Evolutionary conservation across 2,113 vertebrate genomes (phyloP).

Genomic region (Narcine bancroftii): DNA sequence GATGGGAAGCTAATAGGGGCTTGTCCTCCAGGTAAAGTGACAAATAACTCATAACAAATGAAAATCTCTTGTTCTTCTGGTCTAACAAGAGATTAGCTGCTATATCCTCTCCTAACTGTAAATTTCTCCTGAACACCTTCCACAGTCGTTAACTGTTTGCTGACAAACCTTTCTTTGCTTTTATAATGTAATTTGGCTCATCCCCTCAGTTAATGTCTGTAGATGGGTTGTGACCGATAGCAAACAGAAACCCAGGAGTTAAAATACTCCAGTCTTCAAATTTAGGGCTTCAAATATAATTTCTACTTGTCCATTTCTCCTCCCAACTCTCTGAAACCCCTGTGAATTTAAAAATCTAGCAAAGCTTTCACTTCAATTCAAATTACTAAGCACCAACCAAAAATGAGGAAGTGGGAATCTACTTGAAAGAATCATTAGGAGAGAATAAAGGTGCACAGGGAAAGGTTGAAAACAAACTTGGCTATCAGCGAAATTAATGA

Average conservation of each 20-base stretch:
- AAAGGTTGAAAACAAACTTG: background rate
- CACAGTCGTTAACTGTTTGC: background rate
- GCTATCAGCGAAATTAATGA: background rate
- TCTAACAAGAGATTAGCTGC: background rate
- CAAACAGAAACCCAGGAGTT: background rate
- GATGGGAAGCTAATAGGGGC: background rate
- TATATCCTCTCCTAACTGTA: background rate
- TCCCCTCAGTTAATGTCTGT: too few species aligned
- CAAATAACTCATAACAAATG: background rate
- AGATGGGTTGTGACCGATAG: background rate
- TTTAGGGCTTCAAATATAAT: background rate
- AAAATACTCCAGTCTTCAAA: background rate
- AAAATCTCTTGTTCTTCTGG: background rate
- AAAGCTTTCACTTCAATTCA: background rate
- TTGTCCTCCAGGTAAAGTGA: background rate
- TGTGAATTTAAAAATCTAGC: background rate
- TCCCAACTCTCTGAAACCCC: background rate
- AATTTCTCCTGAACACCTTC: background rate
- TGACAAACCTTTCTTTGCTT: background rate
- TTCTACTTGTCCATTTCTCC: background rate
- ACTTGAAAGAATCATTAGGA: background rate
- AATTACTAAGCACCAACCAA: background rate
- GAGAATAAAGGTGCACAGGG: background rate
- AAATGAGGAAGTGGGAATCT: background rate
- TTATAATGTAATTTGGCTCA: background rate